Base-by-base conservation (phyloP, 2,797 vertebrate genomes). In the Bryconaethiops microstoma region DNA sequence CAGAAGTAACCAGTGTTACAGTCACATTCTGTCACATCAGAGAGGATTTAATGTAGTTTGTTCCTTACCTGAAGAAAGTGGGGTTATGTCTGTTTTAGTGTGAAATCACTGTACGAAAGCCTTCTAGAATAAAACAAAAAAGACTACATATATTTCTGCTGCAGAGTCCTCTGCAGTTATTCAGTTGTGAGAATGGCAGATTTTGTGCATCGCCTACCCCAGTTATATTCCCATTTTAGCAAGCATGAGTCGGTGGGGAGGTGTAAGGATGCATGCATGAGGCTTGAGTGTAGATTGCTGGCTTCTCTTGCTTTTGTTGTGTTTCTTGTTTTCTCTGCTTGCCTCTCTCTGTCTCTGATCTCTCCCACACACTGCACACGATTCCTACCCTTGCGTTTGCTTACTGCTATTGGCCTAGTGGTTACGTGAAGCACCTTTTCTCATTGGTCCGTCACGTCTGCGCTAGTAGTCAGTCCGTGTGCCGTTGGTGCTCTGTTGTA, bases 181-280 rank as follows among this genome's bases (percentile, higher is more conserved):
- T 29, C 50, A 72, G 23, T 19, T 39, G 21, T n/a, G 71, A 39
- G 25, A 42, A 74, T 35, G 52, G 23, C 54, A 74, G 71, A 74
- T 65, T 55, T 54, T 72, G 69, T 39, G 29, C 17, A 12, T 19
- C 70, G 29, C 67, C 62, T 84, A 68, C 70, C 71, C 35, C 55
- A 57, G 76, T 74, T 69, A 81, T 57, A 81, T 84, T 84, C 75
- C 80, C 48, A 68, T 55, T 84, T 76, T 81, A 77, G 75, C 74
- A 57, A 25, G 74, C 81, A 59, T 80, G 65, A 78, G 64, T 78
- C 65, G 40, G 76, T 79, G 60, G 79, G 77, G 50, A 77, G 80
- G 77, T 81, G 79, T 69, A 79, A 76, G 65, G 45, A 67, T 59
- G 63, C 59, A 21, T 59, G 29, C 71, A 68, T 73, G 73, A 45